phyloP scores from a whole-genome alignment of 2,888 invertebrate genomes.

The Tipula vernalis region DNA sequence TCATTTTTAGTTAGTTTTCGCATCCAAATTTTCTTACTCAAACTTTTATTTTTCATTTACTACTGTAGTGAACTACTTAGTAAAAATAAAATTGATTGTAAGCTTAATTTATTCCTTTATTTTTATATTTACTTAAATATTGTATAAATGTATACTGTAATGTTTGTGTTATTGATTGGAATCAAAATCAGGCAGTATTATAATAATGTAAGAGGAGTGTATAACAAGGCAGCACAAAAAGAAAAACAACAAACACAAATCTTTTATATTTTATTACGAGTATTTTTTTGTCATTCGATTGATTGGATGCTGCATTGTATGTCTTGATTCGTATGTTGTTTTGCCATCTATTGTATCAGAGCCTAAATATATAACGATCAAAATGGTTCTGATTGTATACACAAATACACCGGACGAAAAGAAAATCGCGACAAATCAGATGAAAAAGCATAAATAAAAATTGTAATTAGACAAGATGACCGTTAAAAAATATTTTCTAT shows the following conservation, averaged over 20 bases:
- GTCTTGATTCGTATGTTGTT: background rate
- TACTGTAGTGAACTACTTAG: background rate
- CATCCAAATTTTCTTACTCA: background rate
- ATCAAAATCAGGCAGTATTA: background rate
- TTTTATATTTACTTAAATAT: background rate
- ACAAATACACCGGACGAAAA: background rate
- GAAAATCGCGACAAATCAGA: background rate
- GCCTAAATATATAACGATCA: too few species aligned
- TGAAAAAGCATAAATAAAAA: background rate
- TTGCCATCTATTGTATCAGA: too few species aligned
- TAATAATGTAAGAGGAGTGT: too few species aligned
- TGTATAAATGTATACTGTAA: background rate
- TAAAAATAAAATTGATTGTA: background rate
- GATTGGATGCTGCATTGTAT: background rate
- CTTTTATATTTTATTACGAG: background rate
- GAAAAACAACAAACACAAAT: background rate
- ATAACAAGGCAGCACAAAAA: background rate
- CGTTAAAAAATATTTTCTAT: background rate
- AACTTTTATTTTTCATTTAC: background rate
- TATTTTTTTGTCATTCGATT: background rate
- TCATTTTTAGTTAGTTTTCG: background rate
- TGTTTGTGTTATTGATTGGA: background rate
- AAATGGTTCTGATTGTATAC: background rate
- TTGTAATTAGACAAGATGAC: background rate
- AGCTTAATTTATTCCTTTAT: background rate